A percentile compares a stretch with the other conserved stretches of the same genome.
Conservation (phyloP, 2,888 invertebrate genomes). For the Halictus quadricinctus region DNA sequence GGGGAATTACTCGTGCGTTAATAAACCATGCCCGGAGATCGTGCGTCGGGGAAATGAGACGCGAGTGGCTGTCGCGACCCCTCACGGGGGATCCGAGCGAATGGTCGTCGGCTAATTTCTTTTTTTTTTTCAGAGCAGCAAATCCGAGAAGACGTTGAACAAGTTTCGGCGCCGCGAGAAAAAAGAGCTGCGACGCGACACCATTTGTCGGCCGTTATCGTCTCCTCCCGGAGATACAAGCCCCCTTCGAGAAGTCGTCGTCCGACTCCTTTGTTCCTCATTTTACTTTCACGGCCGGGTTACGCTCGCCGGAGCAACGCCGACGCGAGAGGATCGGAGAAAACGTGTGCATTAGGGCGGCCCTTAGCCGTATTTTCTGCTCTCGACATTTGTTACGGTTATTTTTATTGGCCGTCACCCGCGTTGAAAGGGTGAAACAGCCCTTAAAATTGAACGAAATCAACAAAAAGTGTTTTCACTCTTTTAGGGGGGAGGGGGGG, state of each 20-base stretch:
- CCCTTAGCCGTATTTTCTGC: no score
- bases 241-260: no score
- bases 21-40: slow-evolving; percentile 48
- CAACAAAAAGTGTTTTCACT: no score
- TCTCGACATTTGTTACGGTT: no score
- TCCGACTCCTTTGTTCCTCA: neutral
- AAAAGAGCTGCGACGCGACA: neutral
- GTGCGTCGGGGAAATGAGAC: slow-evolving; percentile 39
- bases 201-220: neutral
- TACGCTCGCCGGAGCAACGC: slow-evolving; percentile 29
- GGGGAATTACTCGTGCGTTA: slow-evolving; percentile 54
- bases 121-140: neutral
- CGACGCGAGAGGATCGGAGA: slow-evolving; percentile 28
- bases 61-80: no score
- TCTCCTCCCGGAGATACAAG: no score
- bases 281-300: slow-evolving; percentile 20
- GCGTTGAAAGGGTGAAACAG: no score
- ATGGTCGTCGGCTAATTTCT: neutral
- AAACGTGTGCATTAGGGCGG: neutral
- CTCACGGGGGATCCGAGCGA: neutral
- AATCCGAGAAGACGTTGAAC: neutral
- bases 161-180: neutral
- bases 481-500: no score
- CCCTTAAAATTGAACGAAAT: no score
- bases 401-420: no score